Base-by-base conservation (phyloP, 2,888 invertebrate genomes). In the Rhogogaster chlorosoma region DNA sequence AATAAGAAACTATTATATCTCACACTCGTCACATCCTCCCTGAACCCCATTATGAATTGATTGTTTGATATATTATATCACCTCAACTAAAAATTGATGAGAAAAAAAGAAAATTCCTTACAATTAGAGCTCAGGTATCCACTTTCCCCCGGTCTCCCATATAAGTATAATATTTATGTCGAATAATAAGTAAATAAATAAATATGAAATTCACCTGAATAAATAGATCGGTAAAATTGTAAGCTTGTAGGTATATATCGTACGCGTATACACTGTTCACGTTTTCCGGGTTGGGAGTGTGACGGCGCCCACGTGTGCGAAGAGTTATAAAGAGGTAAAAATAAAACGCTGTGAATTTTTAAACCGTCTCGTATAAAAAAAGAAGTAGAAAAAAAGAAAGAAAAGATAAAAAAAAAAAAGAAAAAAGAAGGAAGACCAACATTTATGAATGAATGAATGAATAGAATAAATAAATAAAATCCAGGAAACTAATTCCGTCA, bases 141-240 rank as follows among this genome's bases (percentile, higher is more conserved):
- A 42, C 42, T 12, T 42, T 42, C 12, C 12, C 12, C 42, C 42
- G 42, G 10, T 42, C 42, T 42, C 12, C 12, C 10, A 12, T 42
- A 29, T 67, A 7, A 9, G 26, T 64, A 57, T 57, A 64, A 70
- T n/a, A 73, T 42, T 10, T 3, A 42, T 22, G 26, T 73, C 22
- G 42, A 53, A 53, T 29, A 78, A 82, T 82, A 64, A 78, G 64
- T 82, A 64, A 22, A 64, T 64, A 26, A 15, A 82, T 64, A 29
- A 42, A 64, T 64, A 38, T 0, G 5, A 38, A 36, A 38, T 82
- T 7, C 61, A 64, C 42, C 82, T 82, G 82, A 64, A 64, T 53
- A 82, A 64, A 82, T 26, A 64, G 29, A 61, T 38, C 26, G 53
- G 57, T 57, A 57, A 53, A 15, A 78, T 36, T 5, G 26, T 32